phyloP scores from a whole-genome alignment of 2,113 vertebrate species.

The Myocastor coypus region DNA sequence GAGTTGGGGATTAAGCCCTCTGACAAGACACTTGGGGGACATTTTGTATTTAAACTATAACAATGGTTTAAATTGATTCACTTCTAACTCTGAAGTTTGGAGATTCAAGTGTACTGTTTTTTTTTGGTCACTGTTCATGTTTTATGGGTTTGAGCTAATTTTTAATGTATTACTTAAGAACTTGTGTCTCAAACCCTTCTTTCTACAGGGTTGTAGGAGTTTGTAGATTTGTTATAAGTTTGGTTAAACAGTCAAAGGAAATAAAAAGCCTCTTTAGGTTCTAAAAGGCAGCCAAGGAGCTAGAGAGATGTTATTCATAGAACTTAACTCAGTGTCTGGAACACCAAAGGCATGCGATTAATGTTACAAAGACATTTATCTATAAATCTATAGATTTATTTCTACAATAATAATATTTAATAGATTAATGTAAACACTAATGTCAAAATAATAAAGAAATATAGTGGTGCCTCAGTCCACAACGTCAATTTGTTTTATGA shows the following conservation, averaged over 20 bases:
- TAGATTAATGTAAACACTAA: not conserved
- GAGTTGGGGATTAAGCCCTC: not conserved
- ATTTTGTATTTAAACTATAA: not conserved
- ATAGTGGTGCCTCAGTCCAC: not conserved
- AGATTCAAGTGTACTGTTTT: not conserved
- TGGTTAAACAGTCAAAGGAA: not conserved
- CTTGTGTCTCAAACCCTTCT: not conserved
- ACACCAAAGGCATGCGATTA: not conserved
- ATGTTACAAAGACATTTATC: not conserved
- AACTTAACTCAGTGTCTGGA: not conserved
- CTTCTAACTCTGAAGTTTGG: not conserved
- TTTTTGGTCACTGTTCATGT: not conserved
- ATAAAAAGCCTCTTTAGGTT: not conserved
- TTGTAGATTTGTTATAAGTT: constrained; percentile 11
- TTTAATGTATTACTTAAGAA: not conserved
- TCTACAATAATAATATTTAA: not conserved
- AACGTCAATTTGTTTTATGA: not conserved
- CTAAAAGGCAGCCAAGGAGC: not conserved
- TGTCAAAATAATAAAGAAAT: not conserved
- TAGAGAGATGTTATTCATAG: not conserved
- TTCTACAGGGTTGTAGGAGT: constrained; percentile 15
- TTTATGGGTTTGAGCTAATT: not conserved
- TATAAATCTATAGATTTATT: not conserved
- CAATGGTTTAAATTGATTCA: not conserved
- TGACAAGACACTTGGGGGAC: not conserved